Conservation (phyloP, 2,888 invertebrate species). For the Clusia tigrina region DNA sequence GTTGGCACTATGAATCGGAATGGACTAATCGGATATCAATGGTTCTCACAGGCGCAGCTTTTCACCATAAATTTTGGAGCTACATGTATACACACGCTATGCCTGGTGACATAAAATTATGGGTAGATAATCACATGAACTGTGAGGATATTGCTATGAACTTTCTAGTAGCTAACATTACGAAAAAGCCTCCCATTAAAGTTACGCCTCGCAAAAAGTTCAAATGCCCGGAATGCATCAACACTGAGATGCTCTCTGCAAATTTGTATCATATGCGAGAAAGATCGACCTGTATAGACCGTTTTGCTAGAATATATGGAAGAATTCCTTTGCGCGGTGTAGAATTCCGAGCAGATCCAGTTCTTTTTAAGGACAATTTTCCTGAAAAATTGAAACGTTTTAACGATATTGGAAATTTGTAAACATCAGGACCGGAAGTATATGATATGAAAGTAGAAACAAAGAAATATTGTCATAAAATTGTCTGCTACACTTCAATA, state of each 20-base stretch:
- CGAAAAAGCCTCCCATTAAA: slow-evolving; percentile 93
- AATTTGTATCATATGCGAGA: slow-evolving; percentile 93
- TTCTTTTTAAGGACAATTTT: slow-evolving; percentile 86
- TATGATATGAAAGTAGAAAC: no score
- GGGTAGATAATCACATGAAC: slow-evolving; percentile 96
- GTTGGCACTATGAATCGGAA: slow-evolving; percentile 95
- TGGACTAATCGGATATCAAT: slow-evolving; percentile 97
- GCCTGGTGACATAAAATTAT: slow-evolving; percentile 83
- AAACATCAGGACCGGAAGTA: no score
- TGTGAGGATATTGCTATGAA: slow-evolving; percentile 99
- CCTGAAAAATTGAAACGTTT: slow-evolving; percentile 87
- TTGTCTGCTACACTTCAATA: no score
- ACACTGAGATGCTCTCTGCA: slow-evolving; percentile 92
- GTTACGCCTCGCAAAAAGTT: slow-evolving; percentile 96
- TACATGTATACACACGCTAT: slow-evolving; percentile 90
- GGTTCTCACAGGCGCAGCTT: slow-evolving; percentile 96
- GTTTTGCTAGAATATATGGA: slow-evolving; percentile 80
- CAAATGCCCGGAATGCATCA: slow-evolving; percentile 94
- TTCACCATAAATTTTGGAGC: slow-evolving; percentile 96
- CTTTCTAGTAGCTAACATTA: slow-evolving; percentile 91
- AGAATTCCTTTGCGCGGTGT: slow-evolving; percentile 87
- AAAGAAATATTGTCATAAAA: no score
- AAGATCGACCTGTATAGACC: slow-evolving; percentile 87
- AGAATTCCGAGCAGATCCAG: slow-evolving; percentile 94
- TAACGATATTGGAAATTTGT: slow-evolving; percentile 89